Evolutionary conservation across 2,888 invertebrate species (phyloP).

Genomic region (Hydraecia micacea): DNA sequence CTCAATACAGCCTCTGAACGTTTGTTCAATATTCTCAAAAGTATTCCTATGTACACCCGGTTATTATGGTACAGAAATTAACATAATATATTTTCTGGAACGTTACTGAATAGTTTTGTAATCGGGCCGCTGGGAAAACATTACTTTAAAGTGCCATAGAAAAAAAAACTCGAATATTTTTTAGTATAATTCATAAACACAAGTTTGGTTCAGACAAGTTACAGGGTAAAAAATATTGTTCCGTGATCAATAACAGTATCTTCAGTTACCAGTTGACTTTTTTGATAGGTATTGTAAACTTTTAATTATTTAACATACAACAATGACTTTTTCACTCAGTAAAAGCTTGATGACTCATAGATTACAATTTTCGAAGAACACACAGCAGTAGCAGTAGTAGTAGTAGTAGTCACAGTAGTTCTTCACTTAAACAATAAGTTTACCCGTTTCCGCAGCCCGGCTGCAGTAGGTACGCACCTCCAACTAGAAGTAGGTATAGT

Average conservation of each 20-base stretch:
- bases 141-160: background rate
- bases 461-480: conserved; percentile 8
- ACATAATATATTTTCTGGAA: background rate
- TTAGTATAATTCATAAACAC: background rate
- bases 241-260: background rate
- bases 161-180: background rate
- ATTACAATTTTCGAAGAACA: background rate
- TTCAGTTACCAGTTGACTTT: background rate
- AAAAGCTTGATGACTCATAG: background rate
- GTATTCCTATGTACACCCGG: background rate
- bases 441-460: background rate
- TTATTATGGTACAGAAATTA: background rate
- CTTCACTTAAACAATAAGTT: conserved; percentile 4
- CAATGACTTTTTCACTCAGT: background rate
- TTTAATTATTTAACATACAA: background rate
- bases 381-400: background rate
- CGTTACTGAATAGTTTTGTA: background rate
- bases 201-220: background rate
- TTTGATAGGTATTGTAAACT: too few species aligned
- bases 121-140: background rate
- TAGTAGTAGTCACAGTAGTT: too few species aligned
- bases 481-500: background rate
- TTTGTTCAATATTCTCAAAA: background rate
- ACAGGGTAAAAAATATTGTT: background rate
- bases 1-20: background rate